A percentile compares a stretch with the other conserved stretches of the same genome.
phyloP scores from a whole-genome alignment of 2,113 vertebrate species.

The Campylomormyrus tamandua region DNA sequence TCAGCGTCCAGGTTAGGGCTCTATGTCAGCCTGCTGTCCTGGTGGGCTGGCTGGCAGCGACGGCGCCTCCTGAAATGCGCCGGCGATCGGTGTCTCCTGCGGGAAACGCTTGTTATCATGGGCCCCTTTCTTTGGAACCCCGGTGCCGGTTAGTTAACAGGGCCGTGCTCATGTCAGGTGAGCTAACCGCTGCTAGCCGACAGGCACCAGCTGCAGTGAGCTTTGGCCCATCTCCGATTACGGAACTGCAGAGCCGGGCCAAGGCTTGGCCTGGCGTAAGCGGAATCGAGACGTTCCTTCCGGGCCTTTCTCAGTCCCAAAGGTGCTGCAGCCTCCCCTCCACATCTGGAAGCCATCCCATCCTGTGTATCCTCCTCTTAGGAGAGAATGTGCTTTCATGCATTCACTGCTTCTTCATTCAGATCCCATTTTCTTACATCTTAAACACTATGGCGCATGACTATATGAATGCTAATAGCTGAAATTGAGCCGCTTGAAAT shows the following conservation, averaged over 20 bases:
- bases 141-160: neutral
- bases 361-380: neutral
- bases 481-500: neutral
- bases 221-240: neutral
- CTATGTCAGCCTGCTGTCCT: neutral
- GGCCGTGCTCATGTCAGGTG: neutral
- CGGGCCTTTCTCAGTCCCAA: neutral
- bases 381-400: neutral
- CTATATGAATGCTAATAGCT: neutral
- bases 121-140: neutral
- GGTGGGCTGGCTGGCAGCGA: neutral
- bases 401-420: neutral
- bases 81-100: neutral
- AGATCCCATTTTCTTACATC: neutral
- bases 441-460: neutral
- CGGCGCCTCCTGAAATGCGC: neutral
- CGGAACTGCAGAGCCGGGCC: neutral
- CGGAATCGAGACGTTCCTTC: neutral
- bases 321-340: neutral
- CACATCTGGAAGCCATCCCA: neutral
- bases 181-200: neutral
- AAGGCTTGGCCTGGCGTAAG: neutral
- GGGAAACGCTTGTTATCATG: neutral
- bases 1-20: neutral
- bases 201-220: neutral